Evolutionary conservation across 2,113 vertebrate species (phyloP).

Genomic region (Gasterosteus aculeatus): DNA sequence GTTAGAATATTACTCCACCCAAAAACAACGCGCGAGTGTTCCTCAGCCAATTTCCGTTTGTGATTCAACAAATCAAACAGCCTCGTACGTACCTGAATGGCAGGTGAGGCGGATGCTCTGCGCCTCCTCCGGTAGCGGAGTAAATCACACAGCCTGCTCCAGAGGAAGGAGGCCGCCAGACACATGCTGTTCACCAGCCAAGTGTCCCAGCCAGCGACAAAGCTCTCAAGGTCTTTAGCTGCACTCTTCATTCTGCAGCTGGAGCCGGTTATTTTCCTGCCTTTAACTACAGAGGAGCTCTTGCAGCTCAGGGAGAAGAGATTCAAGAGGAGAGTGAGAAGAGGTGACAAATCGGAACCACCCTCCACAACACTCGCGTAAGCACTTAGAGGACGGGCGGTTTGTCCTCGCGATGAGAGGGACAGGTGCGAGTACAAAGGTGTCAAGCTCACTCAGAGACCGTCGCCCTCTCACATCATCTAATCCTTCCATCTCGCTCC

Average conservation of each 20-base stretch:
- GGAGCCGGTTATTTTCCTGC: conserved; percentile 9
- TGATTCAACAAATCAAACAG: conserved; percentile 12
- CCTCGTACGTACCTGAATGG: conserved; percentile 84
- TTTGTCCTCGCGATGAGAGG: conserved; percentile 77
- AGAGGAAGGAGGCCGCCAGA: conserved; percentile 84
- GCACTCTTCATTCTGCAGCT: conserved; percentile 45
- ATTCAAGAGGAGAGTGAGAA: conserved; percentile 32
- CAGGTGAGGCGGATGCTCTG: conserved; percentile 71
- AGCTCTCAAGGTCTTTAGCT: conserved; percentile 75
- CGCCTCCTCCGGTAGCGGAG: conserved; percentile 79
- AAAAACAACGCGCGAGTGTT: neutral
- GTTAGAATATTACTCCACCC: neutral
- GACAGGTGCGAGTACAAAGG: conserved; percentile 85
- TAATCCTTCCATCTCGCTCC: conserved; percentile 9
- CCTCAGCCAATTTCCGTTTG: neutral
- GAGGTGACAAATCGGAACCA: conserved; percentile 46
- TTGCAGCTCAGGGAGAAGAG: conserved; percentile 31
- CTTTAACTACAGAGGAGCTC: conserved; percentile 30
- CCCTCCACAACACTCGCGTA: conserved; percentile 35
- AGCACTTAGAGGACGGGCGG: conserved; percentile 69
- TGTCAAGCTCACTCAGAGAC: conserved; percentile 18
- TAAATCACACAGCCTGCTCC: conserved; percentile 81
- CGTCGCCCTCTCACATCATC: conserved; percentile 2
- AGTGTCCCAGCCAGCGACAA: conserved; percentile 80
- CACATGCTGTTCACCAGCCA: conserved; percentile 87